phyloP scores from a whole-genome alignment of 2,797 vertebrate species.

The Pteronotus mesoamericanus region DNA sequence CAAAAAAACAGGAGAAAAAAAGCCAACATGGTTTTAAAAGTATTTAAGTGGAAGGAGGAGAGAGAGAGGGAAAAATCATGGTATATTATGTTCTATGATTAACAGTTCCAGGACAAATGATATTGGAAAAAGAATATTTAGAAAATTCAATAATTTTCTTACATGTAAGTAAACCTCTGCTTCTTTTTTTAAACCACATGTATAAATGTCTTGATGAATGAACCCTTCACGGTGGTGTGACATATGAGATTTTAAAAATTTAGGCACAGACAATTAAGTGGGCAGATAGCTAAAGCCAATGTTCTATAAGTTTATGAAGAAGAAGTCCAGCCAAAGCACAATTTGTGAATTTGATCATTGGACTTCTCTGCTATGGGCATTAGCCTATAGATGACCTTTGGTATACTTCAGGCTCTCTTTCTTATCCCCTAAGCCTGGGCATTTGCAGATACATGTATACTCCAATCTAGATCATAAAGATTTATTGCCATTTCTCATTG shows the following conservation, averaged over 20 bases:
- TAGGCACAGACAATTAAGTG: neutral
- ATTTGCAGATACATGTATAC: neutral
- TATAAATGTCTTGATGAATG: slow-evolving; percentile 24
- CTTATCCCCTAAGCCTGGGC: neutral
- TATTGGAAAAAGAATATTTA: neutral
- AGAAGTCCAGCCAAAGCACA: neutral
- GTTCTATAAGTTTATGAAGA: neutral
- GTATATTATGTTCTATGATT: neutral
- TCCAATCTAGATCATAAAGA: neutral
- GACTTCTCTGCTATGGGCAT: neutral
- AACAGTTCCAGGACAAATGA: neutral
- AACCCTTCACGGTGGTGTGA: neutral
- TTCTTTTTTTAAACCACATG: neutral
- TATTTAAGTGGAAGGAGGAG: neutral
- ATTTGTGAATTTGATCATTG: neutral
- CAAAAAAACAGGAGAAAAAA: neutral
- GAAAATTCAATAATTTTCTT: slow-evolving; percentile 18
- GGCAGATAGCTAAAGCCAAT: neutral
- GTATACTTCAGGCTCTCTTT: neutral
- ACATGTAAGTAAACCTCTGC: neutral
- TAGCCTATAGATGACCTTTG: neutral
- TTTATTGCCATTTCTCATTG: neutral
- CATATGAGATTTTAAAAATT: slow-evolving; percentile 25
- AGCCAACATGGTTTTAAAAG: neutral
- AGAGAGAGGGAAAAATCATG: neutral